Conservation (phyloP, 2,797 vertebrate species). For the Gymnothorax reevesii region DNA sequence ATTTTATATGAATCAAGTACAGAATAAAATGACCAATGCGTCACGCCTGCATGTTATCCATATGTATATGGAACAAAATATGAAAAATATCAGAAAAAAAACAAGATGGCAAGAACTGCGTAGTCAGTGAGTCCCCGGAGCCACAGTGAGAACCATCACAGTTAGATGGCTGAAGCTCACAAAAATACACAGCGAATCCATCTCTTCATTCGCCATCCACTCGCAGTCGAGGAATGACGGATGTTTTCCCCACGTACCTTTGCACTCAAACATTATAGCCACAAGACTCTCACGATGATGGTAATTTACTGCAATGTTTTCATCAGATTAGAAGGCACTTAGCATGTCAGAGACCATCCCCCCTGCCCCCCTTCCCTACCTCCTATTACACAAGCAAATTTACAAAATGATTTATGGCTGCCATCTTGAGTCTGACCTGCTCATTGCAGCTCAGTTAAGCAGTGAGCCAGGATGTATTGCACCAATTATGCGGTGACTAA, state of each 20-base stretch:
- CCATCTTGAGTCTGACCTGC: neutral
- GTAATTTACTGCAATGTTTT: neutral
- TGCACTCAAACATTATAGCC: neutral
- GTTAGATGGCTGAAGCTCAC: too few relatives aligned
- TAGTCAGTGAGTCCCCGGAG: too few relatives aligned
- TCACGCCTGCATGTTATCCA: too few relatives aligned
- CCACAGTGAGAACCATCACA: too few relatives aligned
- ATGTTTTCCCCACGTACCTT: neutral
- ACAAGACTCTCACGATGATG: neutral
- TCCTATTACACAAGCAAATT: neutral
- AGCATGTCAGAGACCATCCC: neutral
- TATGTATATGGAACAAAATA: too few relatives aligned
- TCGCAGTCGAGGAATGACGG: neutral
- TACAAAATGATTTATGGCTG: neutral
- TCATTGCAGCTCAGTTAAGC: neutral
- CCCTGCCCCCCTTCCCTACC: neutral
- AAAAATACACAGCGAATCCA: too few relatives aligned
- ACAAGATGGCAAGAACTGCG: too few relatives aligned
- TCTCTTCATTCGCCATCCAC: too few relatives aligned
- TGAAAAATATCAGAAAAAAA: too few relatives aligned
- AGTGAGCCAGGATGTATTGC: neutral
- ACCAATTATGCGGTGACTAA: neutral
- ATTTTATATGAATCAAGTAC: too few relatives aligned
- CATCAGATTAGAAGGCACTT: neutral
- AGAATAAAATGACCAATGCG: too few relatives aligned